Conservation (phyloP, 2,113 vertebrate species). For the Bos taurus region DNA sequence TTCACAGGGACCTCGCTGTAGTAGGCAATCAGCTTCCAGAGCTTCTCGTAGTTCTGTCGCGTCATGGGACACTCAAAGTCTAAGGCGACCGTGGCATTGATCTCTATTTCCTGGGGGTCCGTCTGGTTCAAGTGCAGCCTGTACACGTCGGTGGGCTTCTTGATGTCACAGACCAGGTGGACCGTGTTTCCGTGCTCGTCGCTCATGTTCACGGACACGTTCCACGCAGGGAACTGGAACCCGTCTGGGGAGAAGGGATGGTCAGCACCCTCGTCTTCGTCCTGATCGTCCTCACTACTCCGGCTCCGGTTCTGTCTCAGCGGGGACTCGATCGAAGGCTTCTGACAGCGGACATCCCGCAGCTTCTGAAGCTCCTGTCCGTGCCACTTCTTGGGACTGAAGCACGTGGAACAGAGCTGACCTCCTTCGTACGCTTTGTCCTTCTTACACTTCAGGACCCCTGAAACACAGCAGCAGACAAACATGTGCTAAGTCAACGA, state of each 20-base stretch:
- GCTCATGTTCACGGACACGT: conserved; percentile 85
- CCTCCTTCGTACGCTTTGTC: conserved; percentile 86
- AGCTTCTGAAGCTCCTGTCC: conserved; percentile 79
- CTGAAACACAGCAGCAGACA: conserved; percentile 69
- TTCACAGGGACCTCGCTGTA: conserved; percentile 91
- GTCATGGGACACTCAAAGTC: conserved; percentile 88
- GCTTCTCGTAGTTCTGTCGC: conserved; percentile 85
- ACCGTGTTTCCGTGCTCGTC: conserved; percentile 91
- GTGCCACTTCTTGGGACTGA: conserved; percentile 79
- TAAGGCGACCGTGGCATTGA: conserved; percentile 83
- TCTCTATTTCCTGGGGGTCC: conserved; percentile 73
- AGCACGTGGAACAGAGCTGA: conserved; percentile 87
- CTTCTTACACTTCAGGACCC: conserved; percentile 93
- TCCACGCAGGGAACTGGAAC: conserved; percentile 80
- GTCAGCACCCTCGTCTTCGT: conserved; percentile 63
- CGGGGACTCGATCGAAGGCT: conserved; percentile 82
- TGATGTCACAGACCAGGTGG: conserved; percentile 82
- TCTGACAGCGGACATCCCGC: conserved; percentile 80
- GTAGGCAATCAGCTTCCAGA: conserved; percentile 94
- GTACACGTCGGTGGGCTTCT: conserved; percentile 67
- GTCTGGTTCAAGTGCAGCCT: conserved; percentile 83
- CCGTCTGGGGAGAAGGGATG: conserved; percentile 62
- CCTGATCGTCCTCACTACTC: conserved; percentile 51
- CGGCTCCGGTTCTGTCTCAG: conserved; percentile 69
- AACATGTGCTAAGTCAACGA: rapidly evolving